Conservation (phyloP, 1,140 invertebrate species). For the Teleopsis dalmanni region DNA sequence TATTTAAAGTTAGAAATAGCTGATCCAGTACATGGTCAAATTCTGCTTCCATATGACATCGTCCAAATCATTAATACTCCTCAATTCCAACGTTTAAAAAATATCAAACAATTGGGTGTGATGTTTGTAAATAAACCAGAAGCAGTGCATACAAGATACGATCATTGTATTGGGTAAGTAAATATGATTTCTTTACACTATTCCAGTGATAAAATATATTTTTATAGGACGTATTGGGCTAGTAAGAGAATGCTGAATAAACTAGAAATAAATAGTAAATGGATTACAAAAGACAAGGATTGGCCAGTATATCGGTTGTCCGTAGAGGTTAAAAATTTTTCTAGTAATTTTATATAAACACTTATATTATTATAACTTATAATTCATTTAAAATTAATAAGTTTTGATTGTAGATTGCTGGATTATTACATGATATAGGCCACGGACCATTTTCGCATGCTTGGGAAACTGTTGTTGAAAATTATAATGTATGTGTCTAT, state of each 20-base stretch:
- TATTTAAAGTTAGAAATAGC: constrained; percentile 11
- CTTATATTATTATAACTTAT: background rate
- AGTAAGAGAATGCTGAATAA: constrained; percentile 22
- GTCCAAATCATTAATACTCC: constrained; percentile 21
- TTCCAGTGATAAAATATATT: background rate
- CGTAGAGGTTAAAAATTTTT: constrained; percentile 15
- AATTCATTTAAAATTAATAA: background rate
- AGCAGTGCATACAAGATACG: constrained; percentile 15
- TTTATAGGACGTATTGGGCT: constrained; percentile 22
- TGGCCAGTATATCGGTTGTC: constrained; percentile 18
- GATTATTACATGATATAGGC: constrained; percentile 61
- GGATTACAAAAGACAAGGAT: constrained; percentile 1
- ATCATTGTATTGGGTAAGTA: constrained; percentile 33
- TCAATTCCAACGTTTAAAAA: constrained; percentile 30
- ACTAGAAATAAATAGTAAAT: constrained; percentile 22
- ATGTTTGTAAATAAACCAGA: background rate
- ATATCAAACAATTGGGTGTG: constrained; percentile 25
- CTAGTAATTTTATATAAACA: background rate
- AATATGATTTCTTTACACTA: background rate
- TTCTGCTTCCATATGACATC: constrained; percentile 20
- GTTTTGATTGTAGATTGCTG: constrained; percentile 51
- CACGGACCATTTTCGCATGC: constrained; percentile 61
- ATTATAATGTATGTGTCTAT: no score
- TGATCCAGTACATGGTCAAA: constrained; percentile 27
- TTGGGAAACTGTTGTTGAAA: constrained; percentile 48